A percentile compares a stretch with the other conserved stretches of the same genome.
Evolutionary conservation across 2,797 vertebrate genomes (phyloP).

Genomic region (Chrysocyon brachyurus): DNA sequence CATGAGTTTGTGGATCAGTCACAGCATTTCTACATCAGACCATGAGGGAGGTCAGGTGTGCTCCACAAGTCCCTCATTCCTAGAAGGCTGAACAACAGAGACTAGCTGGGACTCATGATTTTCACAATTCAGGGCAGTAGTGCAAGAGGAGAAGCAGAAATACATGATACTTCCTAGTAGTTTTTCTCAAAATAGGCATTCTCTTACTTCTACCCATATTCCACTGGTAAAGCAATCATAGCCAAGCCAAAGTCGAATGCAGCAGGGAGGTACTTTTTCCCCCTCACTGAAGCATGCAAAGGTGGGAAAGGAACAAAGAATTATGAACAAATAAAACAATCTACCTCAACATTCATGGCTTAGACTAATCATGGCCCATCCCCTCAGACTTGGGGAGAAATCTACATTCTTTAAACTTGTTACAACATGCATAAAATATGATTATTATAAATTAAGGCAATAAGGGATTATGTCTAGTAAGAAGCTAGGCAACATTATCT

Average conservation of each 20-base stretch:
- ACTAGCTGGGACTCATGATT: not conserved
- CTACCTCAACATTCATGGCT: not conserved
- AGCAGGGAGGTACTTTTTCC: not conserved
- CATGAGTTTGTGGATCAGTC: not conserved
- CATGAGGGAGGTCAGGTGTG: not conserved
- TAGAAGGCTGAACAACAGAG: not conserved
- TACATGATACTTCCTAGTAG: not conserved
- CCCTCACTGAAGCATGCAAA: not conserved
- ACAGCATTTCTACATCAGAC: not conserved
- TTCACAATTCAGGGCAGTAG: not conserved
- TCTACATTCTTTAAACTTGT: not conserved
- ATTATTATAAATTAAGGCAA: conserved; percentile 5
- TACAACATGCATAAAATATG: not conserved
- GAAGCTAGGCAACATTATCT: not conserved
- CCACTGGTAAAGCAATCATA: not conserved
- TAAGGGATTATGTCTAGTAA: not conserved
- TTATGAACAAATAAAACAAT: not conserved
- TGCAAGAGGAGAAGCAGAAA: not conserved
- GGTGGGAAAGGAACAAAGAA: not conserved
- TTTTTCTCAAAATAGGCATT: not conserved
- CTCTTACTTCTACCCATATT: not conserved
- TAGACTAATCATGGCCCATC: not conserved
- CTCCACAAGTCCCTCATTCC: not conserved
- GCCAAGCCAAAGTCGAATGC: not conserved
- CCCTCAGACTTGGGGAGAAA: not conserved